phyloP scores from a whole-genome alignment of 2,113 vertebrate genomes.

The Cyanistes caeruleus region DNA sequence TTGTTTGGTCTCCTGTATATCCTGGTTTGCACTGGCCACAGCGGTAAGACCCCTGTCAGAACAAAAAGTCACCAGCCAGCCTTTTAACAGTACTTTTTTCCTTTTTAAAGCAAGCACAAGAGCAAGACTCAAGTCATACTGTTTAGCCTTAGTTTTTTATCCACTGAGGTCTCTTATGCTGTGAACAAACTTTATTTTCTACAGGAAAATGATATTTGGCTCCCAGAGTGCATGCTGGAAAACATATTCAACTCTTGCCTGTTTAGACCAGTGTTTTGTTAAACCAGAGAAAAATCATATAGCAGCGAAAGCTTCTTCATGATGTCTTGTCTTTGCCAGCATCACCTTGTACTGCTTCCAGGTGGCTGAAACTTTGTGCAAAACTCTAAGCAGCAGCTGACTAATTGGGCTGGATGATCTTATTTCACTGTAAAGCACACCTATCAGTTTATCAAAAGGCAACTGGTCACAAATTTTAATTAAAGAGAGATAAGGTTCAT shows the following conservation, averaged over 20 bases:
- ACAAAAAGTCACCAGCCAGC: neutral
- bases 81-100: neutral
- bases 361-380: neutral
- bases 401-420: neutral
- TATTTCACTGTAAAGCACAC: neutral
- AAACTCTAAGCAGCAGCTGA: neutral
- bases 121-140: neutral
- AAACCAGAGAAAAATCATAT: neutral
- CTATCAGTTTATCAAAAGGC: neutral
- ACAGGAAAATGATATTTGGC: neutral
- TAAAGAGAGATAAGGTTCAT: neutral
- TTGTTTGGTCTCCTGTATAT: conserved; percentile 86
- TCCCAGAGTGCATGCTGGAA: neutral
- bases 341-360: neutral
- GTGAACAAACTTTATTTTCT: neutral
- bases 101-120: neutral
- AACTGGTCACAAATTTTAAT: neutral
- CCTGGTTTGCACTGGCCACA: conserved; percentile 90
- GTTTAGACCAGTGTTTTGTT: neutral
- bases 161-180: neutral
- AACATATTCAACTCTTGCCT: neutral
- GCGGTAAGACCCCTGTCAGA: conserved; percentile 87
- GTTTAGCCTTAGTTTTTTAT: neutral
- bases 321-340: neutral
- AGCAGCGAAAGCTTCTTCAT: neutral